Conservation (phyloP, 2,797 vertebrate species). For the Craterocephalus amniculus region DNA sequence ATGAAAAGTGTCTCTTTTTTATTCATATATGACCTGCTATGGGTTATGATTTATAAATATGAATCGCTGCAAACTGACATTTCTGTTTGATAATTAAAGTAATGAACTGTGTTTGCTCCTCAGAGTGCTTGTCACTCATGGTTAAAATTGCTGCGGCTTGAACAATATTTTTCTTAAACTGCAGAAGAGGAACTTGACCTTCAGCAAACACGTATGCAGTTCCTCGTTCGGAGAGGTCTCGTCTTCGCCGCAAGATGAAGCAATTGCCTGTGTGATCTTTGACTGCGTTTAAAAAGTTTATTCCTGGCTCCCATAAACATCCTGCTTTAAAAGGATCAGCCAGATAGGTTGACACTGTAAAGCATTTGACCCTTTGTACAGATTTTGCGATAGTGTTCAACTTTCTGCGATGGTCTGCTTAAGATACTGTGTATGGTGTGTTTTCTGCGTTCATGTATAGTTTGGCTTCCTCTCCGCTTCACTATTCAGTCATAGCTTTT, state of each 20-base stretch:
- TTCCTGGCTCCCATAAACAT: not conserved
- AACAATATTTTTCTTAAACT: constrained; percentile 2
- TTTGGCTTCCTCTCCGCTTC: too few relatives aligned
- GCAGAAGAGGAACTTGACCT: constrained; percentile 1
- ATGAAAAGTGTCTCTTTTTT: too few relatives aligned
- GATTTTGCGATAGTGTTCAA: too few relatives aligned
- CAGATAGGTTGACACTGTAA: too few relatives aligned
- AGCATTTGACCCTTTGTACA: too few relatives aligned
- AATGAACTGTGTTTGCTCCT: not conserved
- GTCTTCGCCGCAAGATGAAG: not conserved
- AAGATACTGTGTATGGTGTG: too few relatives aligned
- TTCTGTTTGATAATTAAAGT: too few relatives aligned
- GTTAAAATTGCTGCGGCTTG: not conserved
- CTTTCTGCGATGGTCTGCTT: too few relatives aligned
- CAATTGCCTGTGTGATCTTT: constrained; percentile 12
- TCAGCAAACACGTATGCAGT: constrained; percentile 2
- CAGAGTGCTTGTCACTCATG: not conserved
- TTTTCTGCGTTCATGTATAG: too few relatives aligned
- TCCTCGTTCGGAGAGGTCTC: constrained; percentile 1
- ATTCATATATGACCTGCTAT: too few relatives aligned
- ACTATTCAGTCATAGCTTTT: too few relatives aligned
- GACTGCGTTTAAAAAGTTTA: constrained; percentile 12
- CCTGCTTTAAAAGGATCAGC: not conserved
- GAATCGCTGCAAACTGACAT: not conserved
- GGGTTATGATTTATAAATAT: not conserved